Evolutionary conservation across 2,888 invertebrate genomes (phyloP), one percentile per base, ranked within the genome.

Genomic region (Nomada goodeniana): DNA sequence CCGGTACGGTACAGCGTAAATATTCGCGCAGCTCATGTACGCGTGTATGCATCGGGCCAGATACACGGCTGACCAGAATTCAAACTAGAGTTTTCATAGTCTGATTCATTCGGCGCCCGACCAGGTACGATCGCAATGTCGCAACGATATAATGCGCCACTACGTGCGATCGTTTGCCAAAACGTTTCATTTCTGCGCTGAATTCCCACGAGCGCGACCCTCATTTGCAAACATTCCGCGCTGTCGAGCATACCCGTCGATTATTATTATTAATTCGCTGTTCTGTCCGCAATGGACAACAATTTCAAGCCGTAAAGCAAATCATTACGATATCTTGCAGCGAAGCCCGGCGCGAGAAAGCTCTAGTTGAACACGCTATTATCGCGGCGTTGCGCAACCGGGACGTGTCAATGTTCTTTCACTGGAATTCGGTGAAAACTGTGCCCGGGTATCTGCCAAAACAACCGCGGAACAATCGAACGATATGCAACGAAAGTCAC

Each of bases 1-100:
- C 61, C 67, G 69, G 36, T 81, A 82, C 83, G 73, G 76, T 84
- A 78, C 29, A 82, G 53, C 78, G 80, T 79, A 77, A 73, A 76
- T 76, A 70, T 71, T 78, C 80, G 53, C 60, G 60, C 67, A 53
- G 42, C 7, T 73, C 59, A 57, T 63, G 50, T 65, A 76, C 63
- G 26, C 60, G 47, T 23, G 60, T 64, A 29, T 70, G 26, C 64
- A 44, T 57, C 71, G 53, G 42, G 26, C 36, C 59, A 23, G 57
- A 26, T 57, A 26, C 20, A 50, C 26, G 52, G 1, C 52, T 55
- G 63, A 18, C 42, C 44, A 53, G 69, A 69, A 55, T 73, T 69
- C 52, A 61, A 57, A 18, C 42, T 42, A 53, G 69, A 69, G 52
- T 73, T 69, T 80, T 74, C 75, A 74, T 69, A 80, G 50, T 75